Base-by-base conservation (phyloP, 2,888 invertebrate species). In the Calliopum simillimum region DNA sequence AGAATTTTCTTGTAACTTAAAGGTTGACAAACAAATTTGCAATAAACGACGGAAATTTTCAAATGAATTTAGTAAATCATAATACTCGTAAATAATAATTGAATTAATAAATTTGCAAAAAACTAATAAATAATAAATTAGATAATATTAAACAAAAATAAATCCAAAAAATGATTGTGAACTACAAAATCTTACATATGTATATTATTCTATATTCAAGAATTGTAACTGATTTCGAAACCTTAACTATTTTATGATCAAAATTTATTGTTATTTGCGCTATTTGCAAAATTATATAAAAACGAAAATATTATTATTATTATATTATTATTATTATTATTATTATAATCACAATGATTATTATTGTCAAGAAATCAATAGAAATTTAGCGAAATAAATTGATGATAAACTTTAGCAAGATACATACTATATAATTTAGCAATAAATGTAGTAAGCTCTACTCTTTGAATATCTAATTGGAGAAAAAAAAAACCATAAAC, bases 241-340 rank as follows among this genome's bases (percentile, higher is more conserved):
- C 46, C 70, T 47, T 53, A 62, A 61, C 12, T 43, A 64, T 55
- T 51, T 49, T 51, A 46, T 16, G 43, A 65, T 44, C 49, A 55
- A 61, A 69, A 69, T 49, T 68, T 61, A 68, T 33, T 71, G 71
- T 71, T 71, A 69, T 71, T 68, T 71, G 71, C 71, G 68, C 63
- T 65, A 25, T 71, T 68, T 69, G 69, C 71, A 68, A 69, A 65
- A 65, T 69, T 58, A 63, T 46, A 58, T 44, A 41, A 49, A 58
- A 59, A n/a, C n/a, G n/a, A 3, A 25, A 33, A 8, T 33, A 33
- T 8, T 33, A 33, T n/a, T 67, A 67, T 56, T 19, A 66, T 66
- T 66, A 66, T 13, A 21, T n/a, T n/a, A 41, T 33, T 33, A 33
- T 33, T 33, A 33, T 33, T 33, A 33, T 33, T 5, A 33, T 33